Base-by-base conservation (phyloP, 2,888 invertebrate species). In the Anticlea derivata region DNA sequence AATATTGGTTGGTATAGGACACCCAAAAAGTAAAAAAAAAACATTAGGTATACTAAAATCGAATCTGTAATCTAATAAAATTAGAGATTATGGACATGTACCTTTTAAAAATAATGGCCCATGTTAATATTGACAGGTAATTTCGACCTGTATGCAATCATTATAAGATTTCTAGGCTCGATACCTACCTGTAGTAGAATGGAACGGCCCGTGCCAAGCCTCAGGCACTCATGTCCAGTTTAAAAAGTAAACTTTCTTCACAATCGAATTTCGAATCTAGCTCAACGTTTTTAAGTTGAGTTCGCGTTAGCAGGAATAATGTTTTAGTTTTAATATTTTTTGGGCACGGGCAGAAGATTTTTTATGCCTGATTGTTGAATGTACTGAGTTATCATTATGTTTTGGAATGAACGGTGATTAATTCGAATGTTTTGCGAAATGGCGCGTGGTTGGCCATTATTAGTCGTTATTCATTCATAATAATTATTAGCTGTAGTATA, bases 81-180 rank as follows among this genome's bases (percentile, higher is more conserved):
- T 59, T 58, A 58, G 49, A 54, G 39, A 53, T 59, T 47, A 47
- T 51, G n/a, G n/a, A 58, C 50, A 55, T 53, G 60, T 58, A 47
- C 34, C 47, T 66, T 60, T 60, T 65, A 65, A 65, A 70, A 69
- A 65, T 67, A 71, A 70, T 72, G 63, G 69, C 61, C 60, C 30
- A 60, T 54, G 64, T 70, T 68, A 66, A 66, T 75, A 75, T 75
- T 77, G 78, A 73, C 76, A 75, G 70, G 71, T 68, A 70, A 79
- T 76, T 70, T 62, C 60, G 66, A 71, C 66, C 67, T 68, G 69
- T 70, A 71, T 69, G 74, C 68, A 71, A 72, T 72, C 67, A 73
- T 73, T 76, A 40, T 37, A 38, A 50, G 60, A 50, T 62, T 54
- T 61, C 61, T 60, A 61, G 58, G 55, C 55, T 43, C 47, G n/a